Conservation (phyloP, 2,888 invertebrate genomes). For the Pedicia rivosa region DNA sequence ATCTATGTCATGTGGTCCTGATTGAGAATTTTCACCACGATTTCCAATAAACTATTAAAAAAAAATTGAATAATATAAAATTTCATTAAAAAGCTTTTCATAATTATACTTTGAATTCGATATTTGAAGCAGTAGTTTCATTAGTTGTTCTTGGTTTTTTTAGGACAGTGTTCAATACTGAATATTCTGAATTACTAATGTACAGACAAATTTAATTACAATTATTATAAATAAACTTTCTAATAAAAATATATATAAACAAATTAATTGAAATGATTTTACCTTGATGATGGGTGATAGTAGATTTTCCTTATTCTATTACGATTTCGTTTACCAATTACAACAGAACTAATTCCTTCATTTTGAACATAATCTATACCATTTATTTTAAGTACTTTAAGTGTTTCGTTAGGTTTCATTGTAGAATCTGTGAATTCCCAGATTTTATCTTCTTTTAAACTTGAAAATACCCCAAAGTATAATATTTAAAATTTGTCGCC, state of each 20-base stretch:
- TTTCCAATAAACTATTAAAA: conserved; percentile 41
- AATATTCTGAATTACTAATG: conserved; percentile 46
- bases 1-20: conserved; percentile 53
- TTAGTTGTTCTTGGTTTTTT: conserved; percentile 37
- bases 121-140: no score
- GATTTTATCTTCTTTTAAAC: conserved; percentile 40
- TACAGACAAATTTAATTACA: no score
- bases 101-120: no score
- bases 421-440: conserved; percentile 40
- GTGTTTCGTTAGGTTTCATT: background rate
- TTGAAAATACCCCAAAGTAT: no score
- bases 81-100: background rate
- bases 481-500: conserved; percentile 2
- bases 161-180: conserved; percentile 48
- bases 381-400: conserved; percentile 43
- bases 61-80: background rate
- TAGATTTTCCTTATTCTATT: conserved; percentile 45
- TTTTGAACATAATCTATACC: conserved; percentile 35
- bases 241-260: no score
- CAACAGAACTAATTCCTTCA: conserved; percentile 62
- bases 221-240: no score
- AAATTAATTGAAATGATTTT: no score
- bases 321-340: conserved; percentile 34
- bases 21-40: conserved; percentile 46
- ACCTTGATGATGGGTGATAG: conserved; percentile 65